Conservation (phyloP, 2,797 vertebrate genomes). For the Chaunax sp. region DNA sequence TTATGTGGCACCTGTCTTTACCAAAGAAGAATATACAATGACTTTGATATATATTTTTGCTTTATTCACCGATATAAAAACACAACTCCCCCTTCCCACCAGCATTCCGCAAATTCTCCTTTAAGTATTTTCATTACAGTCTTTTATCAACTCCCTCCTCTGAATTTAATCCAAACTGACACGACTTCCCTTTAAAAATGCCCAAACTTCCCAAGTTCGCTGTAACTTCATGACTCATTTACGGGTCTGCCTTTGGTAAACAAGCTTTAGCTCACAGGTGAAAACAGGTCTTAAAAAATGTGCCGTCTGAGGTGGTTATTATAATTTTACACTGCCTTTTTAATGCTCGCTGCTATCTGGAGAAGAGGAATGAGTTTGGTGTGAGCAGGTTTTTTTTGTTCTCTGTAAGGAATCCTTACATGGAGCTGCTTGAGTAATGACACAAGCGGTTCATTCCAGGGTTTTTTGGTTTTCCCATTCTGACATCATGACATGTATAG, state of each 20-base stretch:
- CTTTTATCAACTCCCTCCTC: slow-evolving; percentile 36
- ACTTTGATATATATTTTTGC: slow-evolving; percentile 45
- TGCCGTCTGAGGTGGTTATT: slow-evolving; percentile 15
- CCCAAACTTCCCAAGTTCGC: slow-evolving; percentile 38
- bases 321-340: slow-evolving; percentile 31
- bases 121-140: slow-evolving; percentile 41
- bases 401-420: slow-evolving; percentile 30
- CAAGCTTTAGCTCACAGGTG: slow-evolving; percentile 47
- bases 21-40: slow-evolving; percentile 22
- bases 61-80: slow-evolving; percentile 38
- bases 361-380: slow-evolving; percentile 22
- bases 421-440: slow-evolving; percentile 46
- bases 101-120: slow-evolving; percentile 48
- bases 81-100: slow-evolving; percentile 37
- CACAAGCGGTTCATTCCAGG: slow-evolving; percentile 42
- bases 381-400: slow-evolving; percentile 59
- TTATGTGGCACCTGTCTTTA: slow-evolving; percentile 58
- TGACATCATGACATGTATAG: slow-evolving; percentile 66
- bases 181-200: slow-evolving; percentile 35
- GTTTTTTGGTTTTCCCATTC: slow-evolving; percentile 47
- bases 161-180: slow-evolving; percentile 46
- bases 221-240: slow-evolving; percentile 44
- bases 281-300: slow-evolving; percentile 55
- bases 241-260: slow-evolving; percentile 52
- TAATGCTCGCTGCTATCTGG: slow-evolving; percentile 5